These are phyloP conservation scores for Cephus pulcher DNA, from an alignment of 2,888 invertebrate species.

Conservation along the genomic window DNA sequence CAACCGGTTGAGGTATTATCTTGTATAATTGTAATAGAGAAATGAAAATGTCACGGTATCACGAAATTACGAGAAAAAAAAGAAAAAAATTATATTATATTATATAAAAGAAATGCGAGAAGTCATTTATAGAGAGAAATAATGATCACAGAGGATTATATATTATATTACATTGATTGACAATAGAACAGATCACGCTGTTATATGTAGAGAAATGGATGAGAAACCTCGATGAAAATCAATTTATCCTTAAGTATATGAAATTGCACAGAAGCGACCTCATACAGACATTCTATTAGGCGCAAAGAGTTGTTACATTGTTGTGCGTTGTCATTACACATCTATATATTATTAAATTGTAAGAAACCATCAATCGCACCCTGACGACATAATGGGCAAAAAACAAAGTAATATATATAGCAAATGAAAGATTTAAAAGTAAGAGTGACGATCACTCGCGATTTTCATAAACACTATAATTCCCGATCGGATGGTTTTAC, in stretches of 20 bases:
- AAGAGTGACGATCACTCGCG: not conserved
- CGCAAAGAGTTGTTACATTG: slow-evolving; percentile 27
- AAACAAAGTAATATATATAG: not conserved
- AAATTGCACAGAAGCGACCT: slow-evolving; percentile 30
- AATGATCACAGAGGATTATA: slow-evolving; percentile 28
- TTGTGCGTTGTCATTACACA: slow-evolving; percentile 31
- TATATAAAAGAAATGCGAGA: slow-evolving; percentile 15
- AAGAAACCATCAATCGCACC: not conserved
- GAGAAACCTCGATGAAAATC: slow-evolving; percentile 19
- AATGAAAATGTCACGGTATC: slow-evolving; percentile 18
- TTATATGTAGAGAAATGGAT: slow-evolving; percentile 25
- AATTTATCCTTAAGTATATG: slow-evolving; percentile 21
- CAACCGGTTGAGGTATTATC: slow-evolving; percentile 8
- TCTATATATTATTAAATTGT: slow-evolving; percentile 21
- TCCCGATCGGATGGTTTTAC: not conserved
- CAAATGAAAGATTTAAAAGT: not conserved
- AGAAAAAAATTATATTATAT: slow-evolving; percentile 11
- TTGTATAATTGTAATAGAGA: slow-evolving; percentile 17
- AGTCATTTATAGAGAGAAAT: slow-evolving; percentile 10
- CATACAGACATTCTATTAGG: slow-evolving; percentile 28
- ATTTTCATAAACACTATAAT: not conserved
- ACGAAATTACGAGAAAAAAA: slow-evolving; percentile 25
- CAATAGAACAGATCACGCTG: slow-evolving; percentile 47
- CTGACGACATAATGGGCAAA: not conserved
- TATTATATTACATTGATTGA: slow-evolving; percentile 52